Conservation (phyloP, 2,113 vertebrate genomes). For the Phrynocephalus versicolor region DNA sequence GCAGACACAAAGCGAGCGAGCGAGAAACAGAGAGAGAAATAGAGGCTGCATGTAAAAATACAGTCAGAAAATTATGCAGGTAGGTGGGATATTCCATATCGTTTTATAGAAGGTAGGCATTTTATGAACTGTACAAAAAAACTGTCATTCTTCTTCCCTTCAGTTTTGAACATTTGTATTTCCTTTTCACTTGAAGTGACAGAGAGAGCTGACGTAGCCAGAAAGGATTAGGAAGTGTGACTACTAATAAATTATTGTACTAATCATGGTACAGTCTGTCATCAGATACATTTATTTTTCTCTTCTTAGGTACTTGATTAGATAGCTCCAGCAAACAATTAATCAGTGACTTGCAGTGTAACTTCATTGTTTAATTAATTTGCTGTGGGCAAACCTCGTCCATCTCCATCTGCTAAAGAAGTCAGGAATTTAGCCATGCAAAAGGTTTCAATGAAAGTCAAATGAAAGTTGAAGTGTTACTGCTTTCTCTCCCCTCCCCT, state of each 20-base stretch:
- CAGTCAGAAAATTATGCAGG: neutral
- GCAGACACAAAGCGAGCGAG: neutral
- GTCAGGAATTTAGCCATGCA: constrained; percentile 69
- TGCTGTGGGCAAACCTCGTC: constrained; percentile 57
- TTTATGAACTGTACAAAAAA: neutral
- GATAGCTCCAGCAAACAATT: constrained; percentile 74
- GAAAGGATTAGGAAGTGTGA: constrained; percentile 63
- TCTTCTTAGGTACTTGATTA: constrained; percentile 75
- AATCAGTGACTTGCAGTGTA: constrained; percentile 76
- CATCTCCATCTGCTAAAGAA: constrained; percentile 63
- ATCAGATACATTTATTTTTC: constrained; percentile 71
- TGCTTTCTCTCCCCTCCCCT: constrained; percentile 32
- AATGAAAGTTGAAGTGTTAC: constrained; percentile 68
- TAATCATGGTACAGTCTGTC: constrained; percentile 65
- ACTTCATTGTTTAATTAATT: constrained; percentile 75
- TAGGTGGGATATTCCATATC: neutral
- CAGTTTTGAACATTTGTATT: neutral
- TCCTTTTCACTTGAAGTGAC: neutral
- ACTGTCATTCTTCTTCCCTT: neutral
- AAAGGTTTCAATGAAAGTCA: constrained; percentile 76
- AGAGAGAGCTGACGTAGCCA: constrained; percentile 30
- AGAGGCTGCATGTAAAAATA: too few species aligned
- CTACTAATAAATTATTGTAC: constrained; percentile 65
- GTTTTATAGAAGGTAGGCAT: neutral
- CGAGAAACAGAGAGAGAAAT: too few species aligned